A percentile compares a stretch with the other conserved stretches of the same genome.
phyloP scores from a whole-genome alignment of 2,797 vertebrate genomes.

The Falco peregrinus region DNA sequence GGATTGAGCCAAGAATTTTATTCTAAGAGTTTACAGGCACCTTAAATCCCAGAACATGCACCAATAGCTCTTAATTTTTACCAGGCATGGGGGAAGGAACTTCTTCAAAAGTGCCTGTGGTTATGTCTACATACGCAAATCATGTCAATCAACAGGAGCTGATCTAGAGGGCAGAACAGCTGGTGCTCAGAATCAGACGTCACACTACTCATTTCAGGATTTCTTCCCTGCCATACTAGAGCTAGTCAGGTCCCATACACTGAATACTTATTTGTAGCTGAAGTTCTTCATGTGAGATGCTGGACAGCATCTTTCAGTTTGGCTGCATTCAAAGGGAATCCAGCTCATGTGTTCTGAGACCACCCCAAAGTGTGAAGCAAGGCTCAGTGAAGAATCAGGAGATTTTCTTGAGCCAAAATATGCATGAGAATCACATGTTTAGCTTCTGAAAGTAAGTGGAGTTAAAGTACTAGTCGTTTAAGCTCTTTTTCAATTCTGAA shows the following conservation, averaged over 20 bases:
- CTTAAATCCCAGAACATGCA: neutral
- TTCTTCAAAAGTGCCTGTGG: neutral
- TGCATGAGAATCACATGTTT: neutral
- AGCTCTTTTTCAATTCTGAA: neutral
- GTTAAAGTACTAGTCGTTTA: neutral
- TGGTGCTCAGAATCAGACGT: neutral
- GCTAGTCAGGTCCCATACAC: neutral
- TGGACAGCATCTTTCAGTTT: neutral
- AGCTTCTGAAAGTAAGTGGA: neutral
- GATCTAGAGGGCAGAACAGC: neutral
- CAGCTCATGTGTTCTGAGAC: neutral
- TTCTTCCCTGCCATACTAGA: neutral
- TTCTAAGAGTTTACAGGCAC: neutral
- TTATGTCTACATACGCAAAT: neutral
- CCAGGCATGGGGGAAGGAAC: neutral
- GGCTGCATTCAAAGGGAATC: neutral
- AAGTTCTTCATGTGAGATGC: neutral
- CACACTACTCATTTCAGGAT: neutral
- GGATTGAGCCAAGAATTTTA: neutral
- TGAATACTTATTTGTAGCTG: neutral
- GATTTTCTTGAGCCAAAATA: neutral
- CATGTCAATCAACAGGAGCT: neutral
- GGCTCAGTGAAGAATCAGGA: neutral
- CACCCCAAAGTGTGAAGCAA: neutral
- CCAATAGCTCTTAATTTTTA: neutral